Base-by-base conservation (phyloP, 2,113 vertebrate genomes). In the Tachuris rubrigastra region DNA sequence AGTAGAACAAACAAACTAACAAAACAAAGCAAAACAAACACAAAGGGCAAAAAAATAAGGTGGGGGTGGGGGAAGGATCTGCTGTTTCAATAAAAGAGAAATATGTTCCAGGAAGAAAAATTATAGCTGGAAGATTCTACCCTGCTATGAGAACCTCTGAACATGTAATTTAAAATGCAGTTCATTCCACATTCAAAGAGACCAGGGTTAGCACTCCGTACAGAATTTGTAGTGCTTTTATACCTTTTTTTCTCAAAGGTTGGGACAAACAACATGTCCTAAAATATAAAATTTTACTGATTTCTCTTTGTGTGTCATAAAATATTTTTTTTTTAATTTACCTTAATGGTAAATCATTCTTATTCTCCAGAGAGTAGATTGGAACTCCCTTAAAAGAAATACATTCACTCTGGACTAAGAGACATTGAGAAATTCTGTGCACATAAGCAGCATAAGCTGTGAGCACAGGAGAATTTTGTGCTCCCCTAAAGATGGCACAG, bases 61-160 rank as follows among this genome's bases (percentile, higher is more conserved):
- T 58, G 11, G 1, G 2, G 3, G 2, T 25, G 14, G 30, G 9
- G 2, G 2, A 2, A 8, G 5, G 9, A 59, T 69, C 3, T 89
- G 27, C 3, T 86, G 16, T 72, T 47, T 55, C 22, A 35, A 3
- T 49, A 72, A 90, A 52, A 79, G 8, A 73, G 19, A 79, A 79
- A 66, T 24, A 14, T 30, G 4, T 55, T 85, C 12, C 37, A 80
- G 27, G 35, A 79, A 84, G 15, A 91, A 81, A 68, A 94, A 72
- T 16, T 60, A 33, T 22, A 89, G 16, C 28, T 60, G 22, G 6
- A 63, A 89, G 22, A 75, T 25, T 63, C 21, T 62, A 35, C 31
- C 11, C 84, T 49, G 42, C 37, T 62, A 13, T 27, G 4, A 68
- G 25, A 87, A 87, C 5, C 10, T 49, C 28, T 72, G 42, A 88